Evolutionary conservation across 1,140 invertebrate genomes (phyloP).

Genomic region (Colletes latitarsis): DNA sequence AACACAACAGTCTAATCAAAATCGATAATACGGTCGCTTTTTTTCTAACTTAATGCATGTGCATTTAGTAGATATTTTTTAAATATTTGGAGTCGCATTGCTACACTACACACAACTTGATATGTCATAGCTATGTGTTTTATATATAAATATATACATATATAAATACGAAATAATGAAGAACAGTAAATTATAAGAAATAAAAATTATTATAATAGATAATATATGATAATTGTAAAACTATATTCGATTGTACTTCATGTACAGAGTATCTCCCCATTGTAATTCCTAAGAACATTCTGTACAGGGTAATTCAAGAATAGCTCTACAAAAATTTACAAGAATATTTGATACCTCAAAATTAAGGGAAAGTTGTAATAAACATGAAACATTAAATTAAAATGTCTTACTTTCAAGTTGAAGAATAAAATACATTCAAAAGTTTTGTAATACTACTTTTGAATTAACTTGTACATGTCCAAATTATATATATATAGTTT

Average conservation of each 20-base stretch:
- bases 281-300: neutral
- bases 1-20: constrained; percentile 56
- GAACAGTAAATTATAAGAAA: constrained; percentile 70
- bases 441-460: neutral
- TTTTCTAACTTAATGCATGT: constrained; percentile 59
- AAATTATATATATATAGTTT: neutral
- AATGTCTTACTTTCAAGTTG: no score
- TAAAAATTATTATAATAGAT: constrained; percentile 73
- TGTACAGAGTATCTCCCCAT: constrained; percentile 61
- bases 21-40: constrained; percentile 50
- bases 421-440: no score
- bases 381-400: no score
- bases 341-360: no score
- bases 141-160: constrained; percentile 62
- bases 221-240: constrained; percentile 74
- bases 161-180: constrained; percentile 63
- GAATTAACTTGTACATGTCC: neutral
- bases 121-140: constrained; percentile 71
- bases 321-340: no score
- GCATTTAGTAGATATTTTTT: constrained; percentile 61
- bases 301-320: neutral
- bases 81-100: constrained; percentile 66
- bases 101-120: constrained; percentile 61
- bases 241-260: constrained; percentile 63
- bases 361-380: no score